Evolutionary conservation across 2,113 vertebrate genomes (phyloP).

Genomic region (Phylloscopus whistleri): DNA sequence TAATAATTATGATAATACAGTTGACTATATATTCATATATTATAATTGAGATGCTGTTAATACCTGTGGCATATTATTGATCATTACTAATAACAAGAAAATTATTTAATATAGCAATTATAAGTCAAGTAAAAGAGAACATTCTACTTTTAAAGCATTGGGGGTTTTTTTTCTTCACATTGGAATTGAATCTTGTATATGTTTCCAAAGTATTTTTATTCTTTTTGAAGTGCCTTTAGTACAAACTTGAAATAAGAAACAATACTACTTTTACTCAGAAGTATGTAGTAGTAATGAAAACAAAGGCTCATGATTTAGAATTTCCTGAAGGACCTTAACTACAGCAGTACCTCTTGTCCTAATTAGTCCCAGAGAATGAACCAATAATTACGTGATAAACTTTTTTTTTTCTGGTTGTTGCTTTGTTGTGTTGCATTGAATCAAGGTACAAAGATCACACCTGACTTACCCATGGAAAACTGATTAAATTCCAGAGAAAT

Average conservation of each 20-base stretch:
- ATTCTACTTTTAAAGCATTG: background rate
- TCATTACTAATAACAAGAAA: background rate
- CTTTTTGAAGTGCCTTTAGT: background rate
- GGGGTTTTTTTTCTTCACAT: accelerated
- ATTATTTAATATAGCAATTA: background rate
- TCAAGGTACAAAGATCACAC: background rate
- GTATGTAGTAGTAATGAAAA: background rate
- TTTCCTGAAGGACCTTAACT: background rate
- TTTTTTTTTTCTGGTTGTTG: background rate
- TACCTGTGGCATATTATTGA: background rate
- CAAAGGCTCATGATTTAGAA: background rate
- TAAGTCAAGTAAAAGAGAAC: background rate
- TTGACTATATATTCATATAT: background rate
- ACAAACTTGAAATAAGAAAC: background rate
- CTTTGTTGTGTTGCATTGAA: background rate
- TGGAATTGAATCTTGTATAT: background rate
- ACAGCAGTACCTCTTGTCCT: background rate
- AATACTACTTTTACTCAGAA: background rate
- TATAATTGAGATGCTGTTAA: background rate
- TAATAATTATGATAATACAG: background rate
- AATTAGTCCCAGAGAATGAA: background rate
- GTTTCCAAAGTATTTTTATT: background rate
- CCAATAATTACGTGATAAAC: background rate
- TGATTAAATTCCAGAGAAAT: background rate
- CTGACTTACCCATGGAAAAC: background rate